These are phyloP conservation scores for Rhinopomastus cyanomelas DNA, from an alignment of 2,113 vertebrate species.

Conservation along the genomic window DNA sequence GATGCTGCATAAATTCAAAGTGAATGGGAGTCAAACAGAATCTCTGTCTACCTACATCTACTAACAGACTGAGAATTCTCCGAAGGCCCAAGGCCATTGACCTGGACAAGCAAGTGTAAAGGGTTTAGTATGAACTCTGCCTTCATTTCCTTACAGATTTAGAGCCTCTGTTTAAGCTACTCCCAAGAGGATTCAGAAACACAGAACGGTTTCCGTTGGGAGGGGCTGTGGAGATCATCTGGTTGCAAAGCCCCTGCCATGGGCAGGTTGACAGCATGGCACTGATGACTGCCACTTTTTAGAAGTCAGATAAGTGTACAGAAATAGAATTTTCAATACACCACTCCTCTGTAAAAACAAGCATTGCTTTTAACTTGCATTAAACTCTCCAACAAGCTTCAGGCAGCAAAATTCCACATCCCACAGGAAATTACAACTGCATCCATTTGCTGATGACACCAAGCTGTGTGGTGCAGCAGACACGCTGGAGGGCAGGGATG, in stretches of 20 bases:
- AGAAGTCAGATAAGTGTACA: neutral
- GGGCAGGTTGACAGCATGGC: neutral
- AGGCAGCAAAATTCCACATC: rapidly evolving
- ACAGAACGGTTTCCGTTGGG: too few species aligned
- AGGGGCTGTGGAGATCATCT: too few species aligned
- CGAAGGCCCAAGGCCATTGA: neutral
- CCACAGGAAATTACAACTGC: neutral
- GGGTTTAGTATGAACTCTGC: conserved; percentile 10
- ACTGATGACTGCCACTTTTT: neutral
- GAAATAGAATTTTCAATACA: neutral
- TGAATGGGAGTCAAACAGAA: neutral
- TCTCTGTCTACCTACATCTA: neutral
- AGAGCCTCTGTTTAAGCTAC: conserved; percentile 2
- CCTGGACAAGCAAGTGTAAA: neutral
- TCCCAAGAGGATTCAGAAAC: too few species aligned
- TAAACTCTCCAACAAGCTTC: neutral
- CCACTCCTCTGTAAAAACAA: neutral
- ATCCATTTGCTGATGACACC: too few species aligned
- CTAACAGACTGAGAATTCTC: neutral
- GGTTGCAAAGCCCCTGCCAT: too few species aligned
- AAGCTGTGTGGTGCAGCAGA: too few species aligned
- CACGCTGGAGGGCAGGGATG: too few species aligned
- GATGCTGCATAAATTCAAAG: neutral
- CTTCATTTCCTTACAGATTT: neutral
- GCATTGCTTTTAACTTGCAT: neutral